These are phyloP conservation scores for Zosterops borbonicus DNA, from an alignment of 2,113 vertebrate genomes.

Conservation along the genomic window DNA sequence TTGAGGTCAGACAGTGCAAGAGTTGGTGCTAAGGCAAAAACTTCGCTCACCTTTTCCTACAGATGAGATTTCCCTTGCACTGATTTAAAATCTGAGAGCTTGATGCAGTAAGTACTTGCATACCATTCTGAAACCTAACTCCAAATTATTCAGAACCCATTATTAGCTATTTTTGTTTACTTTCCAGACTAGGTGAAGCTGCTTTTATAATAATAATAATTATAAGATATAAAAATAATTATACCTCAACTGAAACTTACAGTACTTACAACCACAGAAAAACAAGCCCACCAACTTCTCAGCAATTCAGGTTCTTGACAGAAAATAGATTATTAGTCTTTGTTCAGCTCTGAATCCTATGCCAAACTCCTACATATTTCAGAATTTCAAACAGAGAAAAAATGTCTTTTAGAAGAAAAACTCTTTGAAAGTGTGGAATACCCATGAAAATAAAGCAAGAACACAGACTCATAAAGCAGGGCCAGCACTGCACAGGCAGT, in stretches of 20 bases:
- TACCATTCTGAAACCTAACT: not conserved
- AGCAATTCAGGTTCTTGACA: not conserved
- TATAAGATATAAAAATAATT: constrained; percentile 16
- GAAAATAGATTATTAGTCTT: not conserved
- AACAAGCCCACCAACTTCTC: constrained; percentile 5
- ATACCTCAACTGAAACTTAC: not conserved
- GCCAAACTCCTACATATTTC: constrained; percentile 37
- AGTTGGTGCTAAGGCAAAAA: not conserved
- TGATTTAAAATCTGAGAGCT: not conserved
- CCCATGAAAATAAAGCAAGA: not conserved
- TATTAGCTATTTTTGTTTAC: constrained; percentile 37
- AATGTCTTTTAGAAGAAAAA: not conserved
- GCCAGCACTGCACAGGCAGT: not conserved
- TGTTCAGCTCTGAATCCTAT: constrained; percentile 9
- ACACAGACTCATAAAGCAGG: not conserved
- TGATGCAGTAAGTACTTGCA: not conserved
- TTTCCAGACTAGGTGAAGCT: not conserved
- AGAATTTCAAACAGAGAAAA: not conserved
- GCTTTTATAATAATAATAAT: not conserved
- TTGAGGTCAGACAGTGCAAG: constrained; percentile 32
- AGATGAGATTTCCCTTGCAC: not conserved
- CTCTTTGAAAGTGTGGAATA: not conserved
- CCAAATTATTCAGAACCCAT: not conserved
- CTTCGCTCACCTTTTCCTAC: not conserved
- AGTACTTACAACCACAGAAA: not conserved